Conservation (phyloP, 2,888 invertebrate genomes). For the Craniophora ligustri region DNA sequence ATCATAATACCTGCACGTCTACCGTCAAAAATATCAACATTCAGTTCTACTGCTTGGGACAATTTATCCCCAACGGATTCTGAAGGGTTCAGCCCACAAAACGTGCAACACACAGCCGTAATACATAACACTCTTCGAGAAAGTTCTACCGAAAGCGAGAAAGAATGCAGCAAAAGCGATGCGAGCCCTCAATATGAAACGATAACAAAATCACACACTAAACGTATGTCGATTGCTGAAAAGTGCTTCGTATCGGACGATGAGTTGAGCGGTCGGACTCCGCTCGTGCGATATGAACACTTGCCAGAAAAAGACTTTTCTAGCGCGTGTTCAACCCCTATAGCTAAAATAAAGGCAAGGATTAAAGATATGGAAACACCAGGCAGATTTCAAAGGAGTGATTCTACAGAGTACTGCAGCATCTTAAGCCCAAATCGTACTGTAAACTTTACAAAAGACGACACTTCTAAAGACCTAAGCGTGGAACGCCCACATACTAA, state of each 20-base stretch:
- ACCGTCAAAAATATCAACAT: conserved; percentile 67
- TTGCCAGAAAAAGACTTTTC: conserved; percentile 72
- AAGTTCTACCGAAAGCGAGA: conserved; percentile 73
- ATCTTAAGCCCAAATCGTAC: conserved; percentile 80
- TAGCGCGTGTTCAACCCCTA: conserved; percentile 81
- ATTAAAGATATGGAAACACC: conserved; percentile 77
- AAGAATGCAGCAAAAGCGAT: conserved; percentile 68
- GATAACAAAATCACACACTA: conserved; percentile 61
- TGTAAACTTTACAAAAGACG: conserved; percentile 64
- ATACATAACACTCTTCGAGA: conserved; percentile 65
- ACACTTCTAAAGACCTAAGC: conserved; percentile 64
- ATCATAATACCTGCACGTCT: conserved; percentile 77
- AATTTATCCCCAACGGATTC: conserved; percentile 77
- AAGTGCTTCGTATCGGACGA: conserved; percentile 72
- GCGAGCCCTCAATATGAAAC: conserved; percentile 74
- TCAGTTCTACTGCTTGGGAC: conserved; percentile 74
- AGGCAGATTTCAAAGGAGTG: conserved; percentile 77
- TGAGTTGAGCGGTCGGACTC: conserved; percentile 55
- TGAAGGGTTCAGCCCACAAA: conserved; percentile 71
- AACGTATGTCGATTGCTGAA: conserved; percentile 59
- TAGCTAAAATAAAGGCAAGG: conserved; percentile 73
- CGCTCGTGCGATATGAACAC: conserved; percentile 63
- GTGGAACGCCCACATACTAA: conserved; percentile 69
- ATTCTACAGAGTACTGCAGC: conserved; percentile 86
- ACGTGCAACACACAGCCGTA: conserved; percentile 69